phyloP scores from a whole-genome alignment of 2,888 invertebrate species.

The Drosophila meridionalis region DNA sequence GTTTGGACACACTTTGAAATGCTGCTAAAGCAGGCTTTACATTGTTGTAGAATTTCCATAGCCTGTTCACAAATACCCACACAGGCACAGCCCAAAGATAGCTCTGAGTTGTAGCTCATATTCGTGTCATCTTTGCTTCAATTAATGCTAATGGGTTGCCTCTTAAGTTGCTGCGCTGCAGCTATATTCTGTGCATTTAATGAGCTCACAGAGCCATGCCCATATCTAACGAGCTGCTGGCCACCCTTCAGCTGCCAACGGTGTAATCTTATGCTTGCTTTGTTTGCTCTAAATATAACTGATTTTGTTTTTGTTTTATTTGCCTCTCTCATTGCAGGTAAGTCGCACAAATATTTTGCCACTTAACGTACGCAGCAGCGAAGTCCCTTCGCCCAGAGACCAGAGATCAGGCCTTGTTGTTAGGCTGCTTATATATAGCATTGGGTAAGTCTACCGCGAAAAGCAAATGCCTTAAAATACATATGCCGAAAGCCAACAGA shows the following conservation, averaged over 20 bases:
- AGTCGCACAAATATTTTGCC: conserved; percentile 62
- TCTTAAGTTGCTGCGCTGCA: conserved; percentile 45
- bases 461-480: conserved; percentile 53
- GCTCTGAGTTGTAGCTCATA: conserved; percentile 33
- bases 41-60: conserved; percentile 20
- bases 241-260: conserved; percentile 8
- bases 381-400: conserved; percentile 8
- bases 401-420: conserved; percentile 37
- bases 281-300: conserved; percentile 62
- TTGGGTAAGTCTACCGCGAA: conserved; percentile 44
- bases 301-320: conserved; percentile 43
- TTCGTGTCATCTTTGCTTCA: conserved; percentile 58
- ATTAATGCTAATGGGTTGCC: conserved; percentile 66
- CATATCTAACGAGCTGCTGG: conserved; percentile 34
- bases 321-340: conserved; percentile 66
- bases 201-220: conserved; percentile 34
- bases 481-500: conserved; percentile 12
- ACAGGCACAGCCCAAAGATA: not conserved
- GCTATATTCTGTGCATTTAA: conserved; percentile 52
- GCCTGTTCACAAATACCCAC: not conserved
- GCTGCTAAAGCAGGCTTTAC: conserved; percentile 36
- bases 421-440: conserved; percentile 47
- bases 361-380: conserved; percentile 38
- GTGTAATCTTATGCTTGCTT: conserved; percentile 38
- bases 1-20: conserved; percentile 31